Conservation (phyloP, 2,888 invertebrate species). For the Phaonia tiefii region DNA sequence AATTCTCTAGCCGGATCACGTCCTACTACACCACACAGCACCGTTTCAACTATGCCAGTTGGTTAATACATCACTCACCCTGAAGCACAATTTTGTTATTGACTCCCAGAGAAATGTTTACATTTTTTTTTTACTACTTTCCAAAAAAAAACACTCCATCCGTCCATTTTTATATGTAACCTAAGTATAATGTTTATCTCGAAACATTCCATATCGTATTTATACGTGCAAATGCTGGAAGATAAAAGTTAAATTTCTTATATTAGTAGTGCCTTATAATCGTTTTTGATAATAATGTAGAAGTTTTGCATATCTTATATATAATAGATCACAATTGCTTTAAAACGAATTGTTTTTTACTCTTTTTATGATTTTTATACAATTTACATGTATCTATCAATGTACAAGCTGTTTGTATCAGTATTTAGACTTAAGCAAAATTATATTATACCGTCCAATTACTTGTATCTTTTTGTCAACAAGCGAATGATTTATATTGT, state of each 20-base stretch:
- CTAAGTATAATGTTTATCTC: neutral
- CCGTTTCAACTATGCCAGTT: slow-evolving; percentile 93
- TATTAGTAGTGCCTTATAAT: neutral
- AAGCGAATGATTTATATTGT: no score
- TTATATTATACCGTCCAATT: no score
- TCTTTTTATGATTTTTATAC: no score
- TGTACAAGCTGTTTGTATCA: no score
- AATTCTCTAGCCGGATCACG: slow-evolving; percentile 93
- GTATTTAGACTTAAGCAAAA: no score
- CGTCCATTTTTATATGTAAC: slow-evolving; percentile 47
- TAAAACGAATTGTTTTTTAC: no score
- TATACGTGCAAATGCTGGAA: slow-evolving; percentile 2
- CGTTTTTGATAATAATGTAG: neutral
- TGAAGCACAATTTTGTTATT: neutral
- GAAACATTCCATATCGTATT: slow-evolving; percentile 43
- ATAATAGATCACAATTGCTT: no score
- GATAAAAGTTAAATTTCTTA: neutral
- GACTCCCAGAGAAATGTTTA: neutral
- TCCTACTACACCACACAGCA: slow-evolving; percentile 94
- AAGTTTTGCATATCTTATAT: neutral
- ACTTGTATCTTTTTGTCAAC: no score
- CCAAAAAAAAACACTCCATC: slow-evolving; percentile 31
- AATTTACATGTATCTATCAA: no score
- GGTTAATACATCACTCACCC: slow-evolving; percentile 80
- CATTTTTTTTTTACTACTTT: neutral